Evolutionary conservation across 2,113 vertebrate species (phyloP).

Genomic region (Phalacrocorax pelagicus): DNA sequence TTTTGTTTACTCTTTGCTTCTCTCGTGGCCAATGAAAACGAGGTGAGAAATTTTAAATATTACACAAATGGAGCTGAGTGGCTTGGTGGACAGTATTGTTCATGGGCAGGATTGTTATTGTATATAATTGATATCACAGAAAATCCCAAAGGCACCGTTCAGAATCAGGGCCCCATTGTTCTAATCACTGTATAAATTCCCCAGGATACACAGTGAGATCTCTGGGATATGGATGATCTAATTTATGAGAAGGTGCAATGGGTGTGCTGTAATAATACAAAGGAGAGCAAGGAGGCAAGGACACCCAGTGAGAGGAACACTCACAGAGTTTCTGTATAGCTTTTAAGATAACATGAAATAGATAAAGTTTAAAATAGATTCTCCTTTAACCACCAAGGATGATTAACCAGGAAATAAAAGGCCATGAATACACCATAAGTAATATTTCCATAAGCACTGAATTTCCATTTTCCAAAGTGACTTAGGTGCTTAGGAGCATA

Average conservation of each 20-base stretch:
- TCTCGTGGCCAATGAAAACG: not conserved
- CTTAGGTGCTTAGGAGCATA: not conserved
- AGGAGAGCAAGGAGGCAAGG: constrained; percentile 31
- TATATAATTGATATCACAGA: constrained; percentile 39
- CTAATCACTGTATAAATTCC: constrained; percentile 55
- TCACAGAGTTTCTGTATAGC: not conserved
- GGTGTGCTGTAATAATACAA: not conserved
- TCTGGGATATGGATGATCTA: constrained; percentile 33
- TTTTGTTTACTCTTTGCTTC: constrained; percentile 70
- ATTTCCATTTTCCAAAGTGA: not conserved
- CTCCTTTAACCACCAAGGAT: not conserved
- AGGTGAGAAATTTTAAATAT: constrained; percentile 53
- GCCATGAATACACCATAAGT: not conserved
- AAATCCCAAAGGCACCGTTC: constrained; percentile 19
- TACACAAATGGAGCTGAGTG: not conserved
- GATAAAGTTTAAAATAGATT: not conserved
- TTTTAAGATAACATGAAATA: not conserved
- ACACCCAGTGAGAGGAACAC: not conserved
- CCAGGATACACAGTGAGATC: not conserved
- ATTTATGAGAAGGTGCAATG: constrained; percentile 1
- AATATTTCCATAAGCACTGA: not conserved
- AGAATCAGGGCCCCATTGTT: constrained; percentile 58
- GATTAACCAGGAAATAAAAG: constrained; percentile 11
- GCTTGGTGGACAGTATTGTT: not conserved
- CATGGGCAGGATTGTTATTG: not conserved